Evolutionary conservation across 2,888 invertebrate species (phyloP), one percentile per base, ranked within the genome.

Genomic region (Apodemia hepburni): DNA sequence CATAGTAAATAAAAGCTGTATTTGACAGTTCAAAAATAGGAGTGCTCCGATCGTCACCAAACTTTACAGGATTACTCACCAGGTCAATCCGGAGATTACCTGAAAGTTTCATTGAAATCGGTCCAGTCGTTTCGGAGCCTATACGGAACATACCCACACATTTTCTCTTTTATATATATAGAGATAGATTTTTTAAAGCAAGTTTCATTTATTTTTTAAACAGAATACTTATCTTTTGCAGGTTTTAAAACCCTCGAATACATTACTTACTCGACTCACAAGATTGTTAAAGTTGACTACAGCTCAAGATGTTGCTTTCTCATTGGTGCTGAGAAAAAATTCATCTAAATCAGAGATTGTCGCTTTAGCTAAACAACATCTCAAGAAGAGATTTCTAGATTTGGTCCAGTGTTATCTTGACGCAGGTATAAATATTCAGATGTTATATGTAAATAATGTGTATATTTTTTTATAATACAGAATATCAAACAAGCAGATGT

Each of bases 271-370:
- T 78, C 96, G 97, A 80, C 93, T 98, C 75, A 96, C 96, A 85
- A 96, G 97, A 92, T 94, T 96, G 77, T 93, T 98, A 77, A 96
- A 96, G 82, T 94, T 98, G 77, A 96, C 96, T 67, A 94, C 96
- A 74, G 95, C 98, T 59, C 97, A 98, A 89, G 98, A 98, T 93
- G 96, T 98, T 77, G 95, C 97, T 61, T 95, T 98, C 86, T 97
- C 97, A 65, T 92, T 98, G 76, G 96, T 97, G 67, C 91, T 98
- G 70, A 94, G 96, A 72, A 82, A 96, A 69, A 95, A 97, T 79
- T 97, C 98, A 18, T 93, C 94, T 58, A 96, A 95, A 82, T 79
- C 93, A 59, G 98, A 98, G 75, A 93, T 96, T 65, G 93, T 94
- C 67, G 92, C 92, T 71, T 92, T 95, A 76, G 96, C 98, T 35